Evolutionary conservation across 2,888 invertebrate genomes (phyloP), one percentile per base, ranked within the genome.

Genomic region (Dynastes maya): DNA sequence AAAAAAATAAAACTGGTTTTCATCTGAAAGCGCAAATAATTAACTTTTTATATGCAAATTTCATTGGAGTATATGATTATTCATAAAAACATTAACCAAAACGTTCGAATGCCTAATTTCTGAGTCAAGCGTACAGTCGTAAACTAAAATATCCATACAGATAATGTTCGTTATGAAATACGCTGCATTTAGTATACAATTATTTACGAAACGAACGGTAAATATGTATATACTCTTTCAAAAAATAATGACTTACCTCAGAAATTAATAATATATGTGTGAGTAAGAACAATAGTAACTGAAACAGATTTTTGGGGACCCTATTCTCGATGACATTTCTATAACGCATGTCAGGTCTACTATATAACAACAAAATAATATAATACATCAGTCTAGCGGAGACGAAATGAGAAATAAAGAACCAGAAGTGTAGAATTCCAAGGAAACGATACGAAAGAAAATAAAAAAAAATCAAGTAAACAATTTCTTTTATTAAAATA

Each of bases 261-360:
- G 45, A 11, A 45, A 45, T 45, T 49, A 64, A 49, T 51, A 61
- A 58, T 78, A 80, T 80, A 80, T 78, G 78, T 80, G 80, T 80
- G 78, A 76, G 75, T 70, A 75, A 74, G 80, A 80, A 77, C 80
- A 82, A 82, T 77, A 70, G 63, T 63, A 45, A 75, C 55, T 1
- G 58, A 55, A 67, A 58, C 4, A 65, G 22, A 70, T n/a, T 53
- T 76, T 49, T 27, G 76, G 80, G 84, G 86, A 87, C 87, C 87
- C 87, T 87, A 88, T 87, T 86, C 87, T 81, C 80, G 76, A 80
- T 83, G 81, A 82, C 81, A 78, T 79, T 82, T 82, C 83, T 81
- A 82, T 22, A 58, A 58, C 55, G 22, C 78, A 81, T 80, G 81
- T 82, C 81, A 84, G 82, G 84, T 82, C 81, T 83, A 83, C 75